Percentiles rank a stretch among this genome's conserved stretches.
Conservation (phyloP, 2,113 vertebrate genomes). For the Oriolus oriolus region DNA sequence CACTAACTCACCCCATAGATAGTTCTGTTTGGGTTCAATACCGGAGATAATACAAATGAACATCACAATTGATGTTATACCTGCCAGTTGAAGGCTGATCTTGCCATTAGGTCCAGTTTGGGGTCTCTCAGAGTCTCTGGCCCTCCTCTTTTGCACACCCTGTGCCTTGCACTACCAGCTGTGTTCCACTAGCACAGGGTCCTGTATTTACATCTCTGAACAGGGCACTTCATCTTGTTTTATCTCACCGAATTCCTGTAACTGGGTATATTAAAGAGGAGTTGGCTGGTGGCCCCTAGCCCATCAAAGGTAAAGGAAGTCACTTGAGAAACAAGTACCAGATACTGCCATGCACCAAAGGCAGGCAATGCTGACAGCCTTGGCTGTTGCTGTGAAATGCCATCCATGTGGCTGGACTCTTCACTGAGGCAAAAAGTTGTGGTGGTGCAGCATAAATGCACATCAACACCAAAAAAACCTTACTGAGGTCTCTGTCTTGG, state of each 20-base stretch:
- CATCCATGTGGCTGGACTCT: background rate
- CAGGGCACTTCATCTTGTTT: background rate
- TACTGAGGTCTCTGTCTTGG: background rate
- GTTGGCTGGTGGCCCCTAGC: background rate
- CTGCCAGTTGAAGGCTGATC: background rate
- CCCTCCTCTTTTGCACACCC: background rate
- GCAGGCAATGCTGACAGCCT: background rate
- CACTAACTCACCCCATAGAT: background rate
- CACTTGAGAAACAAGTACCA: background rate
- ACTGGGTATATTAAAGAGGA: background rate
- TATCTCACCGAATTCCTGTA: background rate
- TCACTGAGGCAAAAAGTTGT: background rate
- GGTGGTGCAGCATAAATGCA: background rate
- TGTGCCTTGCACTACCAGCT: background rate
- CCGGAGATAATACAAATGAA: background rate
- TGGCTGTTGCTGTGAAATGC: background rate
- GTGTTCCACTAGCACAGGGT: rapidly evolving
- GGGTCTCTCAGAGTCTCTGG: background rate
- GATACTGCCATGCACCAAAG: background rate
- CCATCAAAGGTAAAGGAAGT: background rate
- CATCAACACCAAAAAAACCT: background rate
- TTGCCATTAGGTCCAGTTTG: background rate
- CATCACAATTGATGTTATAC: rapidly evolving
- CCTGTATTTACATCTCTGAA: background rate
- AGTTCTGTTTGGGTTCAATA: background rate